Base-by-base conservation (phyloP, 2,888 invertebrate species). In the Actias luna region DNA sequence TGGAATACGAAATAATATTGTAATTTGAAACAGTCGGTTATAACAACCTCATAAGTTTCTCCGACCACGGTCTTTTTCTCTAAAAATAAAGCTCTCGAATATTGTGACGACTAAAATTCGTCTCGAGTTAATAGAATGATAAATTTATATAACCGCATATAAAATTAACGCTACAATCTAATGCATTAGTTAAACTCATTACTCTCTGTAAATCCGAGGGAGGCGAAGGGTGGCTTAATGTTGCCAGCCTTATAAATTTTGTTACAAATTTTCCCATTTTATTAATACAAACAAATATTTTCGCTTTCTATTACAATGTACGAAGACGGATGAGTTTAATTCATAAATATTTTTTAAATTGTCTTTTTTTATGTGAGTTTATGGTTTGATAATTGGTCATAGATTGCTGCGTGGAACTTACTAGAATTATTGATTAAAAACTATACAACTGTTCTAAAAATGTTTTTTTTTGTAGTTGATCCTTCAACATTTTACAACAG, bases 141-240 rank as follows among this genome's bases (percentile, higher is more conserved):
- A 22, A 50, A 25, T 27, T 27, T 55, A 55, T 29, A 55, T 55
- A n/a, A 55, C 29, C 22, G 22, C 25, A 29, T 55, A 55, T 55
- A 52, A 36, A 57, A 55, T 55, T 25, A 55, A 52, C 25, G 36
- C 39, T 22, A 57, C 39, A 59, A 59, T 55, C 50, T 52, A 55
- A 59, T 59, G 55, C 63, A 59, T 29, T 60, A 59, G 57, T 63
- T 63, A 59, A 63, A 63, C 50, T 59, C 52, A 63, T 63, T 55
- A 63, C 39, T 59, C 59, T 63, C 39, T 52, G 52, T 60, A 52
- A 55, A 59, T 59, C 63, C 29, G 42, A 42, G 58, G 57, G 22
- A 39, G 35, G 36, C 55, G 55, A 18, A 55, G 7, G 22, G 46
- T 25, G 22, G 46, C 22, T 50, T 22, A 50, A 50, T 50, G 46